Evolutionary conservation across 1,140 invertebrate species (phyloP).

Genomic region (Leptinotarsa lineolata): DNA sequence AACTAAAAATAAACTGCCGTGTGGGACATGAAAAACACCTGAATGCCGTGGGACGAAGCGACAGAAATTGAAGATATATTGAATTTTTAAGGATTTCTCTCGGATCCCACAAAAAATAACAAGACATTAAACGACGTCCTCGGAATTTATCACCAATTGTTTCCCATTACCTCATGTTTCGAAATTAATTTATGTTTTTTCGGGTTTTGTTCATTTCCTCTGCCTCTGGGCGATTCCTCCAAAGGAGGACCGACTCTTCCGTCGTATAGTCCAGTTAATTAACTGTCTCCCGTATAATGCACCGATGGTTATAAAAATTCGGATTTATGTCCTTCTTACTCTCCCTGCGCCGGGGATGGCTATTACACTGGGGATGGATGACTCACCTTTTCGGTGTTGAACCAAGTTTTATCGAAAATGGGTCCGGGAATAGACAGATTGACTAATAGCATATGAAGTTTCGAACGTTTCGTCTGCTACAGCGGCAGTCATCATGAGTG

Average conservation of each 20-base stretch:
- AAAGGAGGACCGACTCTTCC: not conserved
- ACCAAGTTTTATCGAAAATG: too few relatives aligned
- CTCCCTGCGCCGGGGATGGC: too few relatives aligned
- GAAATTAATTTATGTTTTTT: slow-evolving; percentile 21
- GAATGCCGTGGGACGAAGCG: slow-evolving; percentile 13
- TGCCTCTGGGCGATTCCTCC: not conserved
- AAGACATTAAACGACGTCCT: slow-evolving; percentile 7
- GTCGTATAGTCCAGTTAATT: not conserved
- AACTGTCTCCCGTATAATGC: too few relatives aligned
- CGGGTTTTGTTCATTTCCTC: not conserved
- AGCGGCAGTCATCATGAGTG: too few relatives aligned
- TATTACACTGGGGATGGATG: too few relatives aligned
- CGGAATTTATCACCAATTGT: slow-evolving; percentile 17
- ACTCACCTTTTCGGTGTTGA: too few relatives aligned
- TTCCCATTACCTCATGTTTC: not conserved
- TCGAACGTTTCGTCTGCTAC: too few relatives aligned
- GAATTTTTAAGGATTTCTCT: slow-evolving; percentile 18
- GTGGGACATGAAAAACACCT: not conserved
- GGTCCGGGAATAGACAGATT: too few relatives aligned
- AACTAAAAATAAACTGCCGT: not conserved
- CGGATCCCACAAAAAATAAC: slow-evolving; percentile 4
- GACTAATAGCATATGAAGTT: too few relatives aligned
- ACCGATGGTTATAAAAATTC: too few relatives aligned
- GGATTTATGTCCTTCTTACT: too few relatives aligned
- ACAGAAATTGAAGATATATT: slow-evolving; percentile 13